Percentiles rank a stretch among this genome's conserved stretches.
Conservation (phyloP, 2,888 invertebrate genomes). For the Rotaria sp. region DNA sequence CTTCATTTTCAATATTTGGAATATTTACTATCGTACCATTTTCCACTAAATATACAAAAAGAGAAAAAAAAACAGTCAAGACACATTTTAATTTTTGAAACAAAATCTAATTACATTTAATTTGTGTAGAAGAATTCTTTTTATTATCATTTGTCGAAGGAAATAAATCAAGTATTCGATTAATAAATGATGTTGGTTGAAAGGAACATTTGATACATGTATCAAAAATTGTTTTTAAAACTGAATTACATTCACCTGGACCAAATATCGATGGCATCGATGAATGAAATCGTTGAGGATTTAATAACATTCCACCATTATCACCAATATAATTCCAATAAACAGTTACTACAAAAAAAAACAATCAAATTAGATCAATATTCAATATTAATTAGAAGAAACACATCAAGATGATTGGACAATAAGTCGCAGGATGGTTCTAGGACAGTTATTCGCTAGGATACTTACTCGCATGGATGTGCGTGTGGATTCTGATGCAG, state of each 20-base stretch:
- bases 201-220: constrained; percentile 60
- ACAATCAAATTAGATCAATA: no score
- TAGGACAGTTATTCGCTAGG: no score
- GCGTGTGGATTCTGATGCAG: no score
- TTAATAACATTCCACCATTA: constrained; percentile 60
- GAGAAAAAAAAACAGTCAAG: no score
- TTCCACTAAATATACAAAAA: not conserved
- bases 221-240: constrained; percentile 61
- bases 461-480: no score
- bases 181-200: constrained; percentile 60
- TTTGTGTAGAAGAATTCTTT: not conserved
- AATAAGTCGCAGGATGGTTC: no score
- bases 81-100: no score
- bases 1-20: not conserved
- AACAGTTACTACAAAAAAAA: constrained; percentile 54
- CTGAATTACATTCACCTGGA: constrained; percentile 58
- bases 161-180: constrained; percentile 51
- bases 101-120: not conserved
- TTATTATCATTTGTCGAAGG: not conserved
- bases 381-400: no score
- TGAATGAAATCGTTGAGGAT: constrained; percentile 58
- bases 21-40: not conserved
- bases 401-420: no score
- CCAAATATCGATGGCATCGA: constrained; percentile 60
- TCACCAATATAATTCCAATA: constrained; percentile 61